These are phyloP conservation scores for Melipona quadrifasciata DNA, from an alignment of 1,140 invertebrate genomes.

Conservation along the genomic window DNA sequence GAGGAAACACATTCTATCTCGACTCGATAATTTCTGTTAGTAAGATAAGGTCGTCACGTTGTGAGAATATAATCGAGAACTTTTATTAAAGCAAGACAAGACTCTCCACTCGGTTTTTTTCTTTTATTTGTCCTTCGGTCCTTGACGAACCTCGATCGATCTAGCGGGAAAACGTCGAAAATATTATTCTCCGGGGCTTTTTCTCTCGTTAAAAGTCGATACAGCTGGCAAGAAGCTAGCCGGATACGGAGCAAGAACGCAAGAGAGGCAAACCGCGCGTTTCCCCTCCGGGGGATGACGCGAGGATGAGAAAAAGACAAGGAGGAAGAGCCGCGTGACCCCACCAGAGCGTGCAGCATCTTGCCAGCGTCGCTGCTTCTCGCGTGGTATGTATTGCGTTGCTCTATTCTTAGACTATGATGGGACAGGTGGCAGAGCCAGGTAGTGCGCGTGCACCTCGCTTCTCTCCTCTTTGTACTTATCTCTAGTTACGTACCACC, in stretches of 20 bases:
- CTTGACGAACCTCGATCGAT: constrained; percentile 12
- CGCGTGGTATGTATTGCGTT: constrained; percentile 52
- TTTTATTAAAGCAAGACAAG: too few relatives aligned
- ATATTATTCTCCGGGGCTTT: constrained; percentile 42
- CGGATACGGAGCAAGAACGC: neutral
- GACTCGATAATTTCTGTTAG: neutral
- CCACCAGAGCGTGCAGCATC: constrained; percentile 73
- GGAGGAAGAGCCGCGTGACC: constrained; percentile 65
- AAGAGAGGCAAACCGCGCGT: constrained; percentile 13
- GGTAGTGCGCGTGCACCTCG: constrained; percentile 35
- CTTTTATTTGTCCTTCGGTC: too few relatives aligned
- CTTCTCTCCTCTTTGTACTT: constrained; percentile 48
- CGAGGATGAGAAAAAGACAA: constrained; percentile 58
- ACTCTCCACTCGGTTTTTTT: too few relatives aligned
- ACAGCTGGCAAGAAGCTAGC: constrained; percentile 39
- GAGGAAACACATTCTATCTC: neutral
- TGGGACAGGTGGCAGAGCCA: constrained; percentile 76
- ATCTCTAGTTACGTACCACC: constrained; percentile 44
- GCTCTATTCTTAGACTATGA: constrained; percentile 76
- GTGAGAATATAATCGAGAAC: too few relatives aligned
- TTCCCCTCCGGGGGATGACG: constrained; percentile 55
- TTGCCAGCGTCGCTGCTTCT: constrained; percentile 70
- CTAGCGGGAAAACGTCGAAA: neutral
- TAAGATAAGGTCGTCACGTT: too few relatives aligned
- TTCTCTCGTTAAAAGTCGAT: constrained; percentile 61